Percentiles rank a stretch among this genome's conserved stretches.
These are phyloP conservation scores for Dicrurus megarhynchus DNA, from an alignment of 2,113 vertebrate genomes.

Conservation along the genomic window DNA sequence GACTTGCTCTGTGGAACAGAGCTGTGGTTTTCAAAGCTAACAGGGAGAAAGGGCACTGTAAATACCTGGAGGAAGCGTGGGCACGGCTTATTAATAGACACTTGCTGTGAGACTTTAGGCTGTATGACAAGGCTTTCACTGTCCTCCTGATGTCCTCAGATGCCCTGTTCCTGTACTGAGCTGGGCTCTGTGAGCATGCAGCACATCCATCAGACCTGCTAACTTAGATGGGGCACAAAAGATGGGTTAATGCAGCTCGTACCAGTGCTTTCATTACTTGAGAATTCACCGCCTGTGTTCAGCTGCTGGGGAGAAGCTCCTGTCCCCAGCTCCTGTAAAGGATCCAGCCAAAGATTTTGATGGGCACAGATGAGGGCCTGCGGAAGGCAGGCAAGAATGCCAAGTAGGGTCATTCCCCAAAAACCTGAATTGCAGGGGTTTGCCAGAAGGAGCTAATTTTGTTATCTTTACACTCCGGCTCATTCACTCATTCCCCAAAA, in stretches of 20 bases:
- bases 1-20: background rate
- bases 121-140: constrained; percentile 25
- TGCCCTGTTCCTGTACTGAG: background rate
- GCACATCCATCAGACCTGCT: background rate
- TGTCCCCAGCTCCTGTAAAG: background rate
- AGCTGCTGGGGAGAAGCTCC: background rate
- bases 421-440: background rate
- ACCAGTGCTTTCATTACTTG: background rate
- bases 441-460: background rate
- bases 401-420: background rate
- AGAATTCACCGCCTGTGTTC: background rate
- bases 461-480: background rate
- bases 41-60: constrained; percentile 26
- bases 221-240: background rate
- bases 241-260: background rate
- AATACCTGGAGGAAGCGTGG: constrained; percentile 48
- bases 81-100: constrained; percentile 37
- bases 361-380: background rate
- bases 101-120: constrained; percentile 15
- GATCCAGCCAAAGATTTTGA: background rate
- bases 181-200: background rate
- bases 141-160: background rate
- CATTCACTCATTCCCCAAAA: background rate
- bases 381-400: background rate
- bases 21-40: constrained; percentile 49